phyloP scores from a whole-genome alignment of 2,113 vertebrate genomes.

The Prionailurus viverrinus region DNA sequence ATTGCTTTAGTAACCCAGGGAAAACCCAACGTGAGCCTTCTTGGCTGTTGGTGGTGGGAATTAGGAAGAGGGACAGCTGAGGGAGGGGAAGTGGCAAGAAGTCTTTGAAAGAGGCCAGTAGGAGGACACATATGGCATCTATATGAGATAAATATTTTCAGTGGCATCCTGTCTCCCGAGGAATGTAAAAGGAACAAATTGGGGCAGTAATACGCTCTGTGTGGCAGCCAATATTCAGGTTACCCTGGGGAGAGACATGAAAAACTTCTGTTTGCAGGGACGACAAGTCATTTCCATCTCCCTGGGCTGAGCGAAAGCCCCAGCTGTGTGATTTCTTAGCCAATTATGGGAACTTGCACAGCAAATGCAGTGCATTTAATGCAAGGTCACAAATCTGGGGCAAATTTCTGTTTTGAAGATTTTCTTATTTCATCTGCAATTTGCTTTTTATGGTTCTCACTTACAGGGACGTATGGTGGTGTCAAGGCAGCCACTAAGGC shows the following conservation, averaged over 20 bases:
- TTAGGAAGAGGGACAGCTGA: background rate
- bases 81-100: background rate
- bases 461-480: background rate
- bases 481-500: background rate
- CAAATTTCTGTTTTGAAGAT: slow-evolving; percentile 55
- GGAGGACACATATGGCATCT: background rate
- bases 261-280: background rate
- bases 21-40: background rate
- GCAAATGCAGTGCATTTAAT: slow-evolving; percentile 56
- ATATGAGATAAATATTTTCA: slow-evolving; percentile 18
- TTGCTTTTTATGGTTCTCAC: background rate
- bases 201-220: slow-evolving; percentile 16
- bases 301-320: slow-evolving; percentile 16
- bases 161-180: slow-evolving; percentile 17
- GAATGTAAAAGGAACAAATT: slow-evolving; percentile 62
- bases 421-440: slow-evolving; percentile 60
- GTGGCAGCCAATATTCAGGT: slow-evolving; percentile 51
- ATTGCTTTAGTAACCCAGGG: background rate
- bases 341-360: slow-evolving; percentile 52
- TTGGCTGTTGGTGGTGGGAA: background rate
- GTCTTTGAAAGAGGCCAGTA: background rate
- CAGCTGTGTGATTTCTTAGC: slow-evolving; percentile 50
- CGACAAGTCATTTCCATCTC: slow-evolving; percentile 42
- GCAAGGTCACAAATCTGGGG: slow-evolving; percentile 50
- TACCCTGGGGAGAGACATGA: slow-evolving; percentile 34